phyloP scores from a whole-genome alignment of 2,113 vertebrate species.

The Campylomormyrus tamandua region DNA sequence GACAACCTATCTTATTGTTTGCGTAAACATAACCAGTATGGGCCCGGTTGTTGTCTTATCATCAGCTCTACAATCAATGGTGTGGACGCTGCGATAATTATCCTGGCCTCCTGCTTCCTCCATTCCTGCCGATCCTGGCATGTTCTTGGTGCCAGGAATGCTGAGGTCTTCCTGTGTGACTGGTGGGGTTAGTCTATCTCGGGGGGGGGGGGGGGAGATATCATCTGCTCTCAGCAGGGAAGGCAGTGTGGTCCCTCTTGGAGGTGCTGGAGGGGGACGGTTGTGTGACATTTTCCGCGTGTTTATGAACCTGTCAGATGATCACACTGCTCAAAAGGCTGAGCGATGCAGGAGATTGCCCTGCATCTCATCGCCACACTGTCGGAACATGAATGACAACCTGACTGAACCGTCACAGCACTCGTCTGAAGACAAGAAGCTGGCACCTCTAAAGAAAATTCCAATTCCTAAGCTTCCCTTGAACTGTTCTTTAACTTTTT shows the following conservation, averaged over 20 bases:
- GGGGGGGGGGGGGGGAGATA: not conserved
- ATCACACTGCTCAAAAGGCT: not conserved
- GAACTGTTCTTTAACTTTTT: not conserved
- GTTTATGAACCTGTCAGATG: conserved; percentile 4
- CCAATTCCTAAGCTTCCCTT: not conserved
- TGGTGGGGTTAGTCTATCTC: not conserved
- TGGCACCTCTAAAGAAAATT: not conserved
- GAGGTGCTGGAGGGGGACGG: not conserved
- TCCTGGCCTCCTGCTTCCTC: not conserved
- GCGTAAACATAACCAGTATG: not conserved
- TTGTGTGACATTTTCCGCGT: not conserved
- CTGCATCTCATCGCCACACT: not conserved
- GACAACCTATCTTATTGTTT: not conserved
- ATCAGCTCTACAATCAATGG: not conserved
- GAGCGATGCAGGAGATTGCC: not conserved
- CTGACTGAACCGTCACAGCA: not conserved
- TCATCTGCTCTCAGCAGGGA: not conserved
- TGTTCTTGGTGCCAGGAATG: not conserved
- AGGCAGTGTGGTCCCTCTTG: not conserved
- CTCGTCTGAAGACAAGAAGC: not conserved
- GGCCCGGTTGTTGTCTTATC: not conserved
- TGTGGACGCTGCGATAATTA: not conserved
- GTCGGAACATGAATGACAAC: not conserved
- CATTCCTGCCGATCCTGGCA: not conserved
- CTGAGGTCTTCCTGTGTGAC: not conserved